Evolutionary conservation across 2,797 vertebrate genomes (phyloP).

Genomic region (Schizopygopsis malacanthus): DNA sequence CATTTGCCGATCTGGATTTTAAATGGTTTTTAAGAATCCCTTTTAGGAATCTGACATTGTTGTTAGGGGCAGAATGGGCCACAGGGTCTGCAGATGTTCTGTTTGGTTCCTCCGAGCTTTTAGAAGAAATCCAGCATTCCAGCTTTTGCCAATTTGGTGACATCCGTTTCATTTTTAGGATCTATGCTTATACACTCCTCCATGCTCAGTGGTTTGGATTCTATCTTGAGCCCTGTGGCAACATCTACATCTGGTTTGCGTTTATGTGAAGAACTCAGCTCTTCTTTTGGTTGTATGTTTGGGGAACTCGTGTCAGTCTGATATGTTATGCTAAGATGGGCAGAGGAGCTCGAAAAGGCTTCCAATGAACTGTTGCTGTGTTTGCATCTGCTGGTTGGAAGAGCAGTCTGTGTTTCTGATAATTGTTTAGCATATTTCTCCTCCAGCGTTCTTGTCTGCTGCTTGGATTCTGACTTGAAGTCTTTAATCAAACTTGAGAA

Average conservation of each 20-base stretch:
- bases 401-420: slow-evolving; percentile 67
- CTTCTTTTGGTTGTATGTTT: slow-evolving; percentile 54
- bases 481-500: slow-evolving; percentile 68
- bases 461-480: slow-evolving; percentile 65
- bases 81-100: slow-evolving; percentile 58
- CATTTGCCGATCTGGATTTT: slow-evolving; percentile 70
- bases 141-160: slow-evolving; percentile 47
- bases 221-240: slow-evolving; percentile 68
- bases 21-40: slow-evolving; percentile 90
- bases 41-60: slow-evolving; percentile 76
- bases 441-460: slow-evolving; percentile 66
- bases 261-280: slow-evolving; percentile 60
- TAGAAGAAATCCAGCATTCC: slow-evolving; percentile 56
- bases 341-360: slow-evolving; percentile 63
- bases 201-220: slow-evolving; percentile 57
- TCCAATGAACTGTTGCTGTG: slow-evolving; percentile 63
- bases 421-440: slow-evolving; percentile 67
- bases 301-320: slow-evolving; percentile 52
- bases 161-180: slow-evolving; percentile 64
- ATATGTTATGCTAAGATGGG: slow-evolving; percentile 62
- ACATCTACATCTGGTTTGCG: slow-evolving; percentile 54
- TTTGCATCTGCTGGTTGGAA: slow-evolving; percentile 70
- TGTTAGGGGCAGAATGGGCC: slow-evolving; percentile 53
- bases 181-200: slow-evolving; percentile 65
- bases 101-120: slow-evolving; percentile 58